Evolutionary conservation across 92 coral and sea anemone species (phyloP).

Genomic region (Epizoanthus ramosus): DNA sequence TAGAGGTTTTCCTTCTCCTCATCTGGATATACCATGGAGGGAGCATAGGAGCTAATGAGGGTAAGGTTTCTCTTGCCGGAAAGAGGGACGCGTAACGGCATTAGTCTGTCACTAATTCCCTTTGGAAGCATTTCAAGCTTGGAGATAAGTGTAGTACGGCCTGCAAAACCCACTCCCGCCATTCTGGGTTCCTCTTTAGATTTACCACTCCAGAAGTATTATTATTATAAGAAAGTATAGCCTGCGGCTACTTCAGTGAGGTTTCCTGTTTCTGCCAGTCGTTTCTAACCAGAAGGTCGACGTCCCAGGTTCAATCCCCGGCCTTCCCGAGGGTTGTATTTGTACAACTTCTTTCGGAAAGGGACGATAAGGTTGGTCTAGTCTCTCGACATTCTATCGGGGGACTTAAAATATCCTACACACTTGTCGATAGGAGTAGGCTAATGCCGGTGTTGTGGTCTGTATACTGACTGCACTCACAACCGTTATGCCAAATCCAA

Average conservation of each 20-base stretch:
- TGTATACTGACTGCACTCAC: too few species aligned
- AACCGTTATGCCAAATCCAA: too few species aligned
- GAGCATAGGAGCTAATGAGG: slow-evolving; percentile 49
- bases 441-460: too few species aligned
- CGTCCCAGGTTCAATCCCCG: too few species aligned
- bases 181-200: neutral
- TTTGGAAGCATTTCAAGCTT: slow-evolving; percentile 26
- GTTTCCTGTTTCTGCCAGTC: slow-evolving; percentile 7
- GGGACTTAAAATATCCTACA: too few species aligned
- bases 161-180: slow-evolving; percentile 55
- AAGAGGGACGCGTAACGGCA: slow-evolving; percentile 54
- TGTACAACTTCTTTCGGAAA: too few species aligned
- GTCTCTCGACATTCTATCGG: too few species aligned
- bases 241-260: slow-evolving; percentile 34
- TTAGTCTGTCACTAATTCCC: slow-evolving; percentile 33
- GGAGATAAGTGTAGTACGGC: slow-evolving; percentile 15
- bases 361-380: too few species aligned
- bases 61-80: slow-evolving; percentile 41
- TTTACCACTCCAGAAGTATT: slow-evolving; percentile 48
- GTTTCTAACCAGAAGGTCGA: too few species aligned
- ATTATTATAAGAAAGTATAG: too few species aligned
- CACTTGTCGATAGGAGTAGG: too few species aligned
- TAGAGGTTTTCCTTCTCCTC: slow-evolving; percentile 56
- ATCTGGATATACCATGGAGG: slow-evolving; percentile 49
- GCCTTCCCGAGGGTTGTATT: too few species aligned